A percentile compares a stretch with the other conserved stretches of the same genome.
Conservation (phyloP, 2,888 invertebrate species). For the Lasioglossum villosulum region DNA sequence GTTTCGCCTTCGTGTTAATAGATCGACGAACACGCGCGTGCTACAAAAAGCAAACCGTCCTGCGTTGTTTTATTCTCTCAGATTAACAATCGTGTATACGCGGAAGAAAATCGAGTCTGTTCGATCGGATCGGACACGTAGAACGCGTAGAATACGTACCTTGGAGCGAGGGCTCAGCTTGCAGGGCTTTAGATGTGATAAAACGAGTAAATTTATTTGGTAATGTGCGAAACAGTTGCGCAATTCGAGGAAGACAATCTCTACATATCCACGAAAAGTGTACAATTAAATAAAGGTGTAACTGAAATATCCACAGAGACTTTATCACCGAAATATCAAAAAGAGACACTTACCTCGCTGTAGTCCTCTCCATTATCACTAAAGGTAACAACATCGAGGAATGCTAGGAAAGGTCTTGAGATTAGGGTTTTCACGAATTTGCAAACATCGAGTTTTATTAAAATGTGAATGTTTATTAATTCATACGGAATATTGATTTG, state of each 20-base stretch:
- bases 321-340: background rate
- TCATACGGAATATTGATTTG: slow-evolving; percentile 67
- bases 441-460: slow-evolving; percentile 69
- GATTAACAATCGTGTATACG: background rate
- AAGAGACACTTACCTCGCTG: slow-evolving; percentile 33
- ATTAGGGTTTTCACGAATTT: background rate
- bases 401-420: background rate
- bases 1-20: background rate
- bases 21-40: background rate
- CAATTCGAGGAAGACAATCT: slow-evolving; percentile 61
- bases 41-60: slow-evolving; percentile 53
- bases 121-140: background rate
- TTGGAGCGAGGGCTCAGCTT: slow-evolving; percentile 33
- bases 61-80: slow-evolving; percentile 28
- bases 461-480: slow-evolving; percentile 78
- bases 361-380: background rate
- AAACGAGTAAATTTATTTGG: slow-evolving; percentile 34
- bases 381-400: background rate
- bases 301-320: slow-evolving; percentile 6
- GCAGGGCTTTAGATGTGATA: slow-evolving; percentile 65
- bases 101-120: background rate
- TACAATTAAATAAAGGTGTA: slow-evolving; percentile 44
- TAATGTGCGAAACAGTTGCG: slow-evolving; percentile 21
- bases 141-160: slow-evolving; percentile 26
- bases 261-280: slow-evolving; percentile 61